Base-by-base conservation (phyloP, 1,140 invertebrate species). In the Leptopilina boulardi region DNA sequence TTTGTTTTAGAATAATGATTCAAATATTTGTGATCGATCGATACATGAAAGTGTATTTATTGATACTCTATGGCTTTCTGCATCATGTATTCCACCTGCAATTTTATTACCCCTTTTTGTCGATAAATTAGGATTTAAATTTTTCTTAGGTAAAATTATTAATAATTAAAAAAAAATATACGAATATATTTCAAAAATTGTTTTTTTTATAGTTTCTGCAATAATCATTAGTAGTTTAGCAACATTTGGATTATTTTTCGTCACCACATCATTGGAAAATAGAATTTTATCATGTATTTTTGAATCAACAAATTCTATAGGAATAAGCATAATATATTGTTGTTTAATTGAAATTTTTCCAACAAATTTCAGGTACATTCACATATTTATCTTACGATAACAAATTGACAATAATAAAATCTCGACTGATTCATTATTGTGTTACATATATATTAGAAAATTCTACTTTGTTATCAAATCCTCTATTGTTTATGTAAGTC, bases 211-310 rank as follows among this genome's bases (percentile, higher is more conserved):
- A 92, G 91, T 91, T 34, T 83, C 89, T 71, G 89, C 89, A 21
- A 86, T 91, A 38, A 79, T 90, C 6, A 74, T 89, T 13, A 86
- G 90, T 18, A 88, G 89, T 8, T 72, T 81, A 0, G 86, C 88
- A 23, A 87, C 89, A 0, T 82, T 91, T 15, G 89, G 88, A 2
- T 85, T 92, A n/a, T 90, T 91, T 74, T 87, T 91, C 42, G 91
- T 92, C 3, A 84, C 86, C 44, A 88, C 86, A 15, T 86, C 90
- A 13, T 76, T 81, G 0, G 85, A 91, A 76, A 92, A 92, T 82
- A 80, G 92, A 26, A 80, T 91, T 19, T 81, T 91, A 8, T 87
- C 91, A 0, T 90, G 89, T 42, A 78, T 89, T 6, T 91, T 89
- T 66, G 89, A 91, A 71, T 87, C 89, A 6, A 70, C 90, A 13